Percentiles rank a stretch among this genome's conserved stretches.
Conservation (phyloP, 2,888 invertebrate genomes). For the Drosophila pegasa region DNA sequence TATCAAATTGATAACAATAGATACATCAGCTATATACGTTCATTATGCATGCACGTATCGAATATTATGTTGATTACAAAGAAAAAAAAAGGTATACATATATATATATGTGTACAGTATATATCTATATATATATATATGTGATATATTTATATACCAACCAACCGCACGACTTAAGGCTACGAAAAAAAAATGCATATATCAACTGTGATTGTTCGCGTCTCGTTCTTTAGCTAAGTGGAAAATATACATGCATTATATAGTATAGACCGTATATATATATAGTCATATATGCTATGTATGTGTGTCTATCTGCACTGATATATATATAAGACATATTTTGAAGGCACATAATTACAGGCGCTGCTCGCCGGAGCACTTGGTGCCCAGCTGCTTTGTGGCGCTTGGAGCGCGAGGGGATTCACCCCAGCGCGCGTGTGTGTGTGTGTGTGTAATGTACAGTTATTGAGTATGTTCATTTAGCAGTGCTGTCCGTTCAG, state of each 20-base stretch:
- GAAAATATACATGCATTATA: constrained; percentile 35
- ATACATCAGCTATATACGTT: constrained; percentile 66
- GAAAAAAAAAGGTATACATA: constrained; percentile 34
- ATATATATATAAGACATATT: constrained; percentile 60
- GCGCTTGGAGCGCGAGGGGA: constrained; percentile 47
- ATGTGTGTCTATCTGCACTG: constrained; percentile 34
- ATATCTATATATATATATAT: constrained; percentile 17
- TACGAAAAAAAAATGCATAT: constrained; percentile 60
- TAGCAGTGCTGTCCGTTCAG: constrained; percentile 36
- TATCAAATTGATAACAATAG: constrained; percentile 77
- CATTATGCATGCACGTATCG: constrained; percentile 38
- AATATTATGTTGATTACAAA: constrained; percentile 51
- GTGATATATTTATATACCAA: constrained; percentile 57
- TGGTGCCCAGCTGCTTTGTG: constrained; percentile 25
- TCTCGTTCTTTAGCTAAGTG: constrained; percentile 28
- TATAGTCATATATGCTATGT: constrained; percentile 28
- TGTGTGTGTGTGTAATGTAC: constrained; percentile 40
- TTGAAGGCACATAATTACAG: constrained; percentile 78
- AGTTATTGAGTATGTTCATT: constrained; percentile 36
- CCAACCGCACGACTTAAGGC: constrained; percentile 68
- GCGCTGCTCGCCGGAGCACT: constrained; percentile 37
- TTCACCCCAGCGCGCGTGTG: not conserved
- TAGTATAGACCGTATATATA: constrained; percentile 18
- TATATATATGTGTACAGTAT: constrained; percentile 25
- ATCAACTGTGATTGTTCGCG: constrained; percentile 40